Evolutionary conservation across 2,888 invertebrate genomes (phyloP), one percentile per base, ranked within the genome.

Genomic region (Drosophila atroscutellata): DNA sequence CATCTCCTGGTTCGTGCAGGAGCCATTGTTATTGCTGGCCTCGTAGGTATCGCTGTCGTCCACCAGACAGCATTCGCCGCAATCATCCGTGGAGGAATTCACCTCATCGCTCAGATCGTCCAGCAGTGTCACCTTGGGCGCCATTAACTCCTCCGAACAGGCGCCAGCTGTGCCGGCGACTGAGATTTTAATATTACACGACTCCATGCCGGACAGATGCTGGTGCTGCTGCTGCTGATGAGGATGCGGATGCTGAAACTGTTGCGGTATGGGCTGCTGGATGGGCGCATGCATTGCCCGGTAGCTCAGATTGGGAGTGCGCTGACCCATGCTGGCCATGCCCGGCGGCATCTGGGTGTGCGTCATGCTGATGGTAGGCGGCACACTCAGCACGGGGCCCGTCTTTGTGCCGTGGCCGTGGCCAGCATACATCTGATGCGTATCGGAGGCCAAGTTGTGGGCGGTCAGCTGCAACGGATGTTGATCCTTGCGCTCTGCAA

Each of bases 401-500:
- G 68, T 26, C 15, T 81, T 86, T 57, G 71, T 69, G 3, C 39
- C 42, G 8, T 76, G 86, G 57, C 72, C 65, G 45, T 70, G 81
- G 65, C 75, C 47, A 13, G 77, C 69, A 45, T 89, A 86, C 58
- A 88, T 49, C 51, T 85, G 86, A 69, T 89, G 80, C 52, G 75
- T 91, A 57, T 91, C 91, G 54, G 90, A 83, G 64, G 81, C 89
- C 74, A 91, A 77, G 49, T 91, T 91, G 62, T 91, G 92, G 15
- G 91, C 91, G 55, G 87, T 86, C 65, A 87, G 68, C 70, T 87
- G 85, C 62, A 83, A 50, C 18, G 84, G 88, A 76, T 91, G 92
- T 60, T 90, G 88, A 59, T 92, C 92, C 64, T 92, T 92, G 65
- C 91, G 92, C 51, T 92, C 92, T 92, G 78, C 3, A 54, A 45